phyloP scores from a whole-genome alignment of 2,888 invertebrate genomes.

The Tetragonisca angustula region DNA sequence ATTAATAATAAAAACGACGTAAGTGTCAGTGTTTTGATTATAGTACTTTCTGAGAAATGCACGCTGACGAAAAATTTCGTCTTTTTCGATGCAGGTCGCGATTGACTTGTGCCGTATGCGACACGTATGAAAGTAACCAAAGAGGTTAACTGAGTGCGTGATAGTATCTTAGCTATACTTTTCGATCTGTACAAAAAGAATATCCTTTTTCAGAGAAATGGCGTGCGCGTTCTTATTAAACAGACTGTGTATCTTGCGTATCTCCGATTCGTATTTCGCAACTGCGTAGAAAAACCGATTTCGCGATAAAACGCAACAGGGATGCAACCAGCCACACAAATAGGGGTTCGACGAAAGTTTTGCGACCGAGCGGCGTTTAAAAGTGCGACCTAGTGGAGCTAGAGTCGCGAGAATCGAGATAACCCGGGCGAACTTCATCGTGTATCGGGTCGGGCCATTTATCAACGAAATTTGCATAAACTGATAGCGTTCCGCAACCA shows the following conservation, averaged over 20 bases:
- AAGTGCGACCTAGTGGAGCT: constrained; percentile 42
- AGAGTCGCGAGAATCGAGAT: constrained; percentile 63
- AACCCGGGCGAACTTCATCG: constrained; percentile 53
- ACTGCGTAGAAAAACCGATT: background rate
- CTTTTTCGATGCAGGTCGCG: too few species aligned
- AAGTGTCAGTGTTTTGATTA: too few species aligned
- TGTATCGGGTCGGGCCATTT: constrained; percentile 57
- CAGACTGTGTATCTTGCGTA: background rate
- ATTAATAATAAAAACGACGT: too few species aligned
- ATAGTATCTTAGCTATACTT: too few species aligned
- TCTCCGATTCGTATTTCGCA: background rate
- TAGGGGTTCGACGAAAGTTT: background rate
- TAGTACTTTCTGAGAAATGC: too few species aligned
- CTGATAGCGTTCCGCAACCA: constrained; percentile 57
- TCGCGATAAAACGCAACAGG: background rate
- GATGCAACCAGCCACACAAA: constrained; percentile 24
- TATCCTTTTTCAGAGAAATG: too few species aligned
- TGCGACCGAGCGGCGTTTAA: constrained; percentile 47
- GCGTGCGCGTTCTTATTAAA: too few species aligned
- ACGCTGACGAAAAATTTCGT: too few species aligned
- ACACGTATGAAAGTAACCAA: too few species aligned
- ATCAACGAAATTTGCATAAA: constrained; percentile 68
- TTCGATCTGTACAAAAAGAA: too few species aligned
- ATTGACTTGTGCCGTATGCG: too few species aligned
- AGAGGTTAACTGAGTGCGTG: too few species aligned